Evolutionary conservation across 2,797 vertebrate species (phyloP).

Genomic region (Diceros bicornis): DNA sequence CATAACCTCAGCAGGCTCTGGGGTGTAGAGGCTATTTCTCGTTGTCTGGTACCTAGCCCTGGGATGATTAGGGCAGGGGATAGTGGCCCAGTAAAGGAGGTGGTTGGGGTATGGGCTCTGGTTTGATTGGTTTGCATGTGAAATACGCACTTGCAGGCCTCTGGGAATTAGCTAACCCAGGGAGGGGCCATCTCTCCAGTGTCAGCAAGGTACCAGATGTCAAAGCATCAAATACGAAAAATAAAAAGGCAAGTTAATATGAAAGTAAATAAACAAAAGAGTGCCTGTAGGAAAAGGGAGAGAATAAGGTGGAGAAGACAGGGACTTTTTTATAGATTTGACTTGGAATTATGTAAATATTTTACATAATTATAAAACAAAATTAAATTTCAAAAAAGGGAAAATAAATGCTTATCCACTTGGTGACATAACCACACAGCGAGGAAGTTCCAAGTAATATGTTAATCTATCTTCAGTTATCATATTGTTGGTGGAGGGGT

Average conservation of each 20-base stretch:
- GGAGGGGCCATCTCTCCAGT: background rate
- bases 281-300: background rate
- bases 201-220: background rate
- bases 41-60: background rate
- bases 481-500: background rate
- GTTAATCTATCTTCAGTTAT: background rate
- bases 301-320: background rate
- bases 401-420: slow-evolving; percentile 31
- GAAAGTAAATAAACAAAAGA: background rate
- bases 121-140: background rate
- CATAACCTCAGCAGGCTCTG: background rate
- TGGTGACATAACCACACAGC: background rate
- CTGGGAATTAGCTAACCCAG: background rate
- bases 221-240: slow-evolving; percentile 8
- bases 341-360: background rate
- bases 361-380: slow-evolving; percentile 34
- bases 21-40: background rate
- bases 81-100: background rate
- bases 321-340: background rate
- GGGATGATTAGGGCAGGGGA: background rate
- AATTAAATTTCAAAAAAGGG: background rate
- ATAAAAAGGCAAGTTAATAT: background rate
- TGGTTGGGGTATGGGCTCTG: background rate
- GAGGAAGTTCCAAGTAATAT: slow-evolving; percentile 33
- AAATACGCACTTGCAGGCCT: background rate